Percentiles rank a stretch among this genome's conserved stretches.
Evolutionary conservation across 2,113 vertebrate species (phyloP).

Genomic region (Otolemur garnettii): DNA sequence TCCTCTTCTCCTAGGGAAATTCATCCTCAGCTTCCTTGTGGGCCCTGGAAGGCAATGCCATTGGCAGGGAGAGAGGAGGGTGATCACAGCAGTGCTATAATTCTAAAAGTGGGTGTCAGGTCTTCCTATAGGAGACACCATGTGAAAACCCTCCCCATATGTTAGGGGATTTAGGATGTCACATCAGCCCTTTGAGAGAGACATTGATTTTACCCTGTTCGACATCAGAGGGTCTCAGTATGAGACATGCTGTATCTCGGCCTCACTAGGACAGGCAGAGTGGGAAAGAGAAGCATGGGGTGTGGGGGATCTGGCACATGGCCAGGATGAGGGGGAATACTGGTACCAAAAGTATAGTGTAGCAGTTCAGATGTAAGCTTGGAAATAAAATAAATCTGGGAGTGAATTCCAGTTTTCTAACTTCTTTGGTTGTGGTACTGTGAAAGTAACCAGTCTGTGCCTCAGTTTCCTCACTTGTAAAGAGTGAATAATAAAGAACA

Average conservation of each 20-base stretch:
- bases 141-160: neutral
- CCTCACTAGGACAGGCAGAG: neutral
- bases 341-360: neutral
- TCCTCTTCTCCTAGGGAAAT: neutral
- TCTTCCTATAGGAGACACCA: neutral
- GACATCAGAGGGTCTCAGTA: neutral
- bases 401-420: neutral
- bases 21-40: neutral
- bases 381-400: neutral
- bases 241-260: neutral
- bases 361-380: neutral
- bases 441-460: neutral
- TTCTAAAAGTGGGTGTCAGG: neutral
- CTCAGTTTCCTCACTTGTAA: neutral
- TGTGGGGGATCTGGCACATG: fast-evolving
- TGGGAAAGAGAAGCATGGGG: neutral
- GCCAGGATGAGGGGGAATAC: neutral
- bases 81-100: neutral
- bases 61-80: neutral
- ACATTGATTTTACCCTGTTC: neutral
- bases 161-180: neutral
- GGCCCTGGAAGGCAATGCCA: neutral
- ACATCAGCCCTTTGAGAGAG: neutral
- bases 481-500: neutral
- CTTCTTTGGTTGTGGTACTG: neutral